Evolutionary conservation across 2,113 vertebrate species (phyloP).

Genomic region (Etheostoma spectabile): DNA sequence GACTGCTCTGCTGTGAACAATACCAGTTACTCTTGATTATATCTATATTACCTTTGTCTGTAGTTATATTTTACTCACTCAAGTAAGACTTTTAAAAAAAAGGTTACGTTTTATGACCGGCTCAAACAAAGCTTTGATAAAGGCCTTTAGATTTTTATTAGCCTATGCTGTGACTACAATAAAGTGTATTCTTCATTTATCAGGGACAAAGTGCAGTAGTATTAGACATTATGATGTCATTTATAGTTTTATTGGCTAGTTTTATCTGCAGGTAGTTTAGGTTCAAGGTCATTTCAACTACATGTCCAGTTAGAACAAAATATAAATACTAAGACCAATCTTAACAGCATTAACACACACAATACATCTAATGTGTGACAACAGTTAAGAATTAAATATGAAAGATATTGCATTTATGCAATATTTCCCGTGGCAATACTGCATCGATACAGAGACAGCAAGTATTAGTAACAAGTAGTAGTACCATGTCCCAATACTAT

Average conservation of each 20-base stretch:
- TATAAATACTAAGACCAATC: neutral
- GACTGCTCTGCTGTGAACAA: neutral
- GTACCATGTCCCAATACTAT: too few relatives aligned
- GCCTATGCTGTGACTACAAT: neutral
- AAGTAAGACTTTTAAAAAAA: conserved; percentile 23
- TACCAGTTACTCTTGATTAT: neutral
- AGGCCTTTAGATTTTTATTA: conserved; percentile 25
- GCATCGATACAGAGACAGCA: too few relatives aligned
- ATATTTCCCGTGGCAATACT: too few relatives aligned
- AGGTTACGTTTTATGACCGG: conserved; percentile 21
- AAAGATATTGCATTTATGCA: neutral
- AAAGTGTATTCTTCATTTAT: neutral
- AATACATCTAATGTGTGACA: neutral
- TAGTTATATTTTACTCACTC: neutral
- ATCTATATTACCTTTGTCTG: neutral
- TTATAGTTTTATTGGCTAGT: neutral
- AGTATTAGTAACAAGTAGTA: too few relatives aligned
- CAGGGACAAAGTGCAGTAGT: neutral
- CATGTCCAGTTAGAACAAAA: too few relatives aligned
- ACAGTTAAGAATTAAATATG: neutral
- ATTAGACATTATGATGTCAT: neutral
- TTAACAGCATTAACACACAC: neutral
- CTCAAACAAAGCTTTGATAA: conserved; percentile 43
- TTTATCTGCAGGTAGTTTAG: neutral
- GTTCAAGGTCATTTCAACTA: neutral